phyloP scores from a whole-genome alignment of 2,113 vertebrate genomes.

The Apodemus speciosus region DNA sequence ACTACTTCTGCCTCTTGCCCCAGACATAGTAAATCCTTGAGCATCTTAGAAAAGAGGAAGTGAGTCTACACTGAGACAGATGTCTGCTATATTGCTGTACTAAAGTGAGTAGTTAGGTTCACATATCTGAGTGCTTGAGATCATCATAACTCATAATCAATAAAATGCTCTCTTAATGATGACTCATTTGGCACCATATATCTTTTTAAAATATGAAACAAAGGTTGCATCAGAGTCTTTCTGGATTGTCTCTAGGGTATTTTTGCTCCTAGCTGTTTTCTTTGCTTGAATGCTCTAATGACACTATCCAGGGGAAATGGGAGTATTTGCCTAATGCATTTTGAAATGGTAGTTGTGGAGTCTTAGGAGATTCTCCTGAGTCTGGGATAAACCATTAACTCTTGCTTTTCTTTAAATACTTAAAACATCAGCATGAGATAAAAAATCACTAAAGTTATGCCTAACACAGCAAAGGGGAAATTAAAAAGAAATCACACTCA shows the following conservation, averaged over 20 bases:
- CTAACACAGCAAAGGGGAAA: slow-evolving; percentile 24
- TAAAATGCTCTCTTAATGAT: slow-evolving; percentile 49
- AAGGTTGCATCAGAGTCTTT: neutral
- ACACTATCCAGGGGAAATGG: slow-evolving; percentile 14
- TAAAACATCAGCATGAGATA: slow-evolving; percentile 52
- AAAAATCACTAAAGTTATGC: slow-evolving; percentile 65
- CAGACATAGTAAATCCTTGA: slow-evolving; percentile 59
- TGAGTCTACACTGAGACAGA: neutral
- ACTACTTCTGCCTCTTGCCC: slow-evolving; percentile 33
- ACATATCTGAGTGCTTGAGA: neutral
- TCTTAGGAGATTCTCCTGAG: neutral
- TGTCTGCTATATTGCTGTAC: neutral
- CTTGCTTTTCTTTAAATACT: slow-evolving; percentile 60
- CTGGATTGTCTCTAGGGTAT: neutral
- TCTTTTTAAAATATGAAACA: slow-evolving; percentile 32
- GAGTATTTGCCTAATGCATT: slow-evolving; percentile 47
- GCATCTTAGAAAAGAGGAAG: neutral
- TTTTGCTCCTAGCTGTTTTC: slow-evolving; percentile 47
- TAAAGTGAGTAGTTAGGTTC: slow-evolving; percentile 26
- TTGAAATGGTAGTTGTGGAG: slow-evolving; percentile 52
- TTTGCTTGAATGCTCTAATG: slow-evolving; percentile 47
- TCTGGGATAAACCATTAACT: slow-evolving; percentile 60
- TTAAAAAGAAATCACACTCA: slow-evolving; percentile 14
- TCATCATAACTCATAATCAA: slow-evolving; percentile 46
- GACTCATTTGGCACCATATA: neutral